These are phyloP conservation scores for Philypnodon macrostomus DNA, from an alignment of 2,797 vertebrate species.

Conservation along the genomic window DNA sequence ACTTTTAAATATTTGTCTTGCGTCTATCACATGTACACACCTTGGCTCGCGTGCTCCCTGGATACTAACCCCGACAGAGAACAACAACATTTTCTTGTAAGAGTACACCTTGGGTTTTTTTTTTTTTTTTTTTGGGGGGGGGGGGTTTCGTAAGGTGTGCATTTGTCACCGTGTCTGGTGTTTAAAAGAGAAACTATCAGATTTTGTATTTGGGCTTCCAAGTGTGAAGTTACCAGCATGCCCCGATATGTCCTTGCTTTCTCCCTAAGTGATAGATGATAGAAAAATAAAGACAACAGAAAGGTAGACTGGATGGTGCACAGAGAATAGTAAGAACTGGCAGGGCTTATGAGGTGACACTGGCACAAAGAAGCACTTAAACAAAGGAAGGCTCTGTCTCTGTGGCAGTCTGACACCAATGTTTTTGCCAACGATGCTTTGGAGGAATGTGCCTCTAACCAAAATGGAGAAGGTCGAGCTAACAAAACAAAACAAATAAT, in stretches of 20 bases:
- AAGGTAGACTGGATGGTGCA: conserved; percentile 6
- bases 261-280: conserved; percentile 14
- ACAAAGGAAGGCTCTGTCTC: conserved; percentile 1
- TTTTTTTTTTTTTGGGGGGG: too few relatives aligned
- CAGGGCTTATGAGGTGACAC: conserved; percentile 4
- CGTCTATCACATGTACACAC: background rate
- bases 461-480: conserved; percentile 1
- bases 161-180: conserved; percentile 4
- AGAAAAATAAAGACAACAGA: conserved; percentile 1
- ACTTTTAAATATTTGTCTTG: conserved; percentile 10
- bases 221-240: conserved; percentile 21
- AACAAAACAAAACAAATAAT: background rate
- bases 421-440: conserved; percentile 9
- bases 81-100: conserved; percentile 16
- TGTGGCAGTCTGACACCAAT: conserved; percentile 5
- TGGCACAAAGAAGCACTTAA: conserved; percentile 5
- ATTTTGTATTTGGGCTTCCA: conserved; percentile 16
- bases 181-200: conserved; percentile 19
- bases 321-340: background rate
- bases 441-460: background rate
- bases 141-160: background rate
- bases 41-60: conserved; percentile 7
- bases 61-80: conserved; percentile 13
- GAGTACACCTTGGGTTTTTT: conserved; percentile 2
- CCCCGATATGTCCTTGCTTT: conserved; percentile 9